Base-by-base conservation (phyloP, 2,888 invertebrate species). In the Itoplectis maculator region DNA sequence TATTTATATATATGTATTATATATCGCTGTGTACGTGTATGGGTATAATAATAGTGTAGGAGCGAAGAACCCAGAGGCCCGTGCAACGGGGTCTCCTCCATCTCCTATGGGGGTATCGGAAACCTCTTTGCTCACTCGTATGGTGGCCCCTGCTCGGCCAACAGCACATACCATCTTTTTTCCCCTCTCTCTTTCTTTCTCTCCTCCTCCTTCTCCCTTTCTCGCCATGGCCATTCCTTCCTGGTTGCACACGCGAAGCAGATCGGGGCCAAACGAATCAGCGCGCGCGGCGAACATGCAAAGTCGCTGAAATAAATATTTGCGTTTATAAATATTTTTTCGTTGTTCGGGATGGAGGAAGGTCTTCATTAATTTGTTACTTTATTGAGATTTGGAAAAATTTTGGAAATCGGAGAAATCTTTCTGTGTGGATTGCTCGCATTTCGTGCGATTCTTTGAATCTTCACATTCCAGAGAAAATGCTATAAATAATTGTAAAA, bases 51-150 rank as follows among this genome's bases (percentile, higher is more conserved):
- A 63, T 76, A 56, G 61, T 70, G 45, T 47, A 66, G 54, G 69
- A 35, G 69, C 40, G 49, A 77, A 66, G 49, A 77, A 66, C 59
- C 74, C 68, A 69, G 65, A 87, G 87, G 88, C 86, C 84, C 87
- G 83, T 85, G 86, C 89, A 90, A 89, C 87, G 86, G 89, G 90
- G 87, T 86, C 88, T 86, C 87, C 42, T 70, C 35, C 42, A 65
- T 65, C 42, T 75, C 54, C 88, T 82, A 88, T 88, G 88, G 88
- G 89, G 49, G 87, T 88, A 90, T 89, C 88, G 89, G 74, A 86
- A 88, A 87, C 87, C 89, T 89, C 88, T 87, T 89, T 89, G 87
- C 87, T 87, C 85, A 85, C 49, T 49, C 40, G 47, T 42, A 68
- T 63, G 51, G 56, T 66, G 51, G 59, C 59, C 68, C 63, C 63